A percentile compares a stretch with the other conserved stretches of the same genome.
phyloP scores from a whole-genome alignment of 2,113 vertebrate genomes.

The Lepus europaeus region DNA sequence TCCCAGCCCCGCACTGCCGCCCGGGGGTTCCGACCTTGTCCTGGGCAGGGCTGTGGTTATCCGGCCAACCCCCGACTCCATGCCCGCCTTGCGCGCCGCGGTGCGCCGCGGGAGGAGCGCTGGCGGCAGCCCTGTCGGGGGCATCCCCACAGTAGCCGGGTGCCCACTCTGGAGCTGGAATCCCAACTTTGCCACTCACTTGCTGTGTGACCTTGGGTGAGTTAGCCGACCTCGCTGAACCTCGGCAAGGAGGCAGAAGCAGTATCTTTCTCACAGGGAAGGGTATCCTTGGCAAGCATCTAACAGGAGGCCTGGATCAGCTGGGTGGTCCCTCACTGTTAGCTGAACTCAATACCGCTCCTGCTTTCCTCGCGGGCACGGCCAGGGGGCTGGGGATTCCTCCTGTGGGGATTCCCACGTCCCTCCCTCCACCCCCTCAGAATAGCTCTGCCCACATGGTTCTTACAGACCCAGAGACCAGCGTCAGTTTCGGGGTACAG shows the following conservation, averaged over 20 bases:
- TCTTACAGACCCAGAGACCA: not conserved
- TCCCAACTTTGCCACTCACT: not conserved
- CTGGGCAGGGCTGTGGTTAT: not conserved
- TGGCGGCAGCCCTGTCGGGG: not conserved
- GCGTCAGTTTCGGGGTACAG: not conserved
- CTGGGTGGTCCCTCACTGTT: too few species aligned
- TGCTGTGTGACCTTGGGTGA: conserved; percentile 71
- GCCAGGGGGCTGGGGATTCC: not conserved
- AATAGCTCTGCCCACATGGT: not conserved
- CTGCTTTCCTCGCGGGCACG: not conserved
- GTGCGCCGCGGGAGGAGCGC: not conserved
- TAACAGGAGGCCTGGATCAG: not conserved
- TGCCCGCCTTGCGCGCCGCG: not conserved
- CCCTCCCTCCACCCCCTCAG: not conserved
- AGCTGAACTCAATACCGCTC: not conserved
- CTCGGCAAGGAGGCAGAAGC: too few species aligned
- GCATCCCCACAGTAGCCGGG: fast-evolving
- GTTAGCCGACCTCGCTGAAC: conserved; percentile 26
- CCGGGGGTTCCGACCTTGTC: not conserved
- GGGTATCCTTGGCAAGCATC: not conserved
- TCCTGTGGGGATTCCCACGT: too few species aligned
- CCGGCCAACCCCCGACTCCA: not conserved
- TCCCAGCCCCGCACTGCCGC: not conserved
- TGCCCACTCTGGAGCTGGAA: not conserved
- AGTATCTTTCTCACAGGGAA: not conserved